phyloP scores from a whole-genome alignment of 2,113 vertebrate species.

The Cyprinodon tularosa region DNA sequence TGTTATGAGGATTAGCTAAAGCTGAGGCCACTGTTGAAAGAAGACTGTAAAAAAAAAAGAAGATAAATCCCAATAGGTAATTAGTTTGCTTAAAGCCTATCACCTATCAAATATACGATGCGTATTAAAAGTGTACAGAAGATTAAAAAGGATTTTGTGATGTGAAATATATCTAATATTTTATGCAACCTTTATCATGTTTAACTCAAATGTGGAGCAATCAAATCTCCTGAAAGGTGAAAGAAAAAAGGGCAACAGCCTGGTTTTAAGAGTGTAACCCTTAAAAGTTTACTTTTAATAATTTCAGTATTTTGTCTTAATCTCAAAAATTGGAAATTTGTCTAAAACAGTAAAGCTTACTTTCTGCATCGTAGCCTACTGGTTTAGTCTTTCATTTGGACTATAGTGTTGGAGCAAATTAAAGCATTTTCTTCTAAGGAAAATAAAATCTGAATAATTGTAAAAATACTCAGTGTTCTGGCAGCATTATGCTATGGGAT shows the following conservation, averaged over 20 bases:
- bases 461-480: neutral
- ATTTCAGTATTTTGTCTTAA: neutral
- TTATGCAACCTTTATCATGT: neutral
- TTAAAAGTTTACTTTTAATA: neutral
- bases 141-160: neutral
- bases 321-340: neutral
- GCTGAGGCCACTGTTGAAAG: conserved; percentile 9
- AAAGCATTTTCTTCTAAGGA: too few species aligned
- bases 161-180: neutral
- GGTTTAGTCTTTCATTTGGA: too few species aligned
- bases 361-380: too few species aligned
- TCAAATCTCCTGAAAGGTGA: neutral
- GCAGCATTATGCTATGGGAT: neutral
- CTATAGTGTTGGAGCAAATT: too few species aligned
- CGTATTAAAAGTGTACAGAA: neutral
- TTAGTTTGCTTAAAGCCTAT: conserved; percentile 34
- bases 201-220: neutral
- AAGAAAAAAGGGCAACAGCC: neutral
- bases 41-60: conserved; percentile 21
- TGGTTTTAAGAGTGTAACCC: neutral
- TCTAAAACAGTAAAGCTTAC: too few species aligned
- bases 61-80: neutral
- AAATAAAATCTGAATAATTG: too few species aligned
- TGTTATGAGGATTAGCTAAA: conserved; percentile 12
- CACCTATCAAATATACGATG: neutral